A percentile compares a stretch with the other conserved stretches of the same genome.
Conservation (phyloP, 2,113 vertebrate genomes). For the Ochotona princeps region DNA sequence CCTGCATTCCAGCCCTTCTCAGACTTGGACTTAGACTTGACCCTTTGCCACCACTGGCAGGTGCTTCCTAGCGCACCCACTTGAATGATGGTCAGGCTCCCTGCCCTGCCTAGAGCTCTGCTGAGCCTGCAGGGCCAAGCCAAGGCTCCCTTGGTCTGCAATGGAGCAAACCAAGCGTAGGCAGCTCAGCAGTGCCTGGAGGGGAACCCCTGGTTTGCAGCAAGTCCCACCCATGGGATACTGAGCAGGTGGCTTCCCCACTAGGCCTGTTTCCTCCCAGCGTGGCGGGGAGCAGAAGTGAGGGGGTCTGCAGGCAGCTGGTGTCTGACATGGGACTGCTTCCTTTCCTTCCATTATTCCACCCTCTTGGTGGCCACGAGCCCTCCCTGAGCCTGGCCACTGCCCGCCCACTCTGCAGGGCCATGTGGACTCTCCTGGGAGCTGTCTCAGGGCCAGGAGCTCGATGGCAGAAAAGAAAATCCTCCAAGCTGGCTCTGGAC, state of each 20-base stretch:
- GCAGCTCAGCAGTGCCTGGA: accelerated
- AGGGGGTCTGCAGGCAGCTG: background rate
- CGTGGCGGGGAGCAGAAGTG: accelerated
- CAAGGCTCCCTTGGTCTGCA: accelerated
- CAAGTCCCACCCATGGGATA: too few species aligned
- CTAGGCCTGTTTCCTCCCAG: accelerated
- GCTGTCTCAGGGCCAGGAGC: constrained; percentile 39
- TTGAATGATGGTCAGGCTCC: background rate
- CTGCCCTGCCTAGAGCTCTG: background rate
- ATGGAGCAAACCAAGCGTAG: accelerated
- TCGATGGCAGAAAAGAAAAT: constrained; percentile 19
- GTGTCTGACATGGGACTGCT: accelerated
- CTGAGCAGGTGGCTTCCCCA: background rate
- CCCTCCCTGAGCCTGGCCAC: background rate
- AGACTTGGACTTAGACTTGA: background rate
- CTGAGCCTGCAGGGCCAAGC: background rate
- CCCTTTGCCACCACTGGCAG: background rate
- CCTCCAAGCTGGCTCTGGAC: constrained; percentile 8
- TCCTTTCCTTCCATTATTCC: background rate
- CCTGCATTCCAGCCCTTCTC: background rate
- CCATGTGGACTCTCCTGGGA: background rate
- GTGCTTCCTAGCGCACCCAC: too few species aligned
- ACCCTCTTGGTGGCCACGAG: background rate
- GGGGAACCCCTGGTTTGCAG: background rate
- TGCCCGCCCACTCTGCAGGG: background rate